Percentiles rank a stretch among this genome's conserved stretches.
These are phyloP conservation scores for Arctocebus calabarensis DNA, from an alignment of 2,797 vertebrate species.

Conservation along the genomic window DNA sequence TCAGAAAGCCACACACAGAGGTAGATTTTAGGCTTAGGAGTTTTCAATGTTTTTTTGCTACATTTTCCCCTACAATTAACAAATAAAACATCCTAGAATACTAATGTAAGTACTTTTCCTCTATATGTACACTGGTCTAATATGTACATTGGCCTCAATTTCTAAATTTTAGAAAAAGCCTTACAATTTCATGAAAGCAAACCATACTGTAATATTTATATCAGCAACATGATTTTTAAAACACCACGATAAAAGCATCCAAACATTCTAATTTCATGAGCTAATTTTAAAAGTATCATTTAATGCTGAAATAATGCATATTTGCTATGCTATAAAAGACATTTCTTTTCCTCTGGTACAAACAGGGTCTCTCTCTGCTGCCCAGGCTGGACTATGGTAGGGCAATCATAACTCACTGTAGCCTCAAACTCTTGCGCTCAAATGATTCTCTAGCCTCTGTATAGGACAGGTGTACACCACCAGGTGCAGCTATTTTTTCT, in stretches of 20 bases:
- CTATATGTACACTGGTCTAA: neutral
- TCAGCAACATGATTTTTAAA: conserved; percentile 20
- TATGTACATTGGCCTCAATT: neutral
- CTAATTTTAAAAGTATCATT: conserved; percentile 16
- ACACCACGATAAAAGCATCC: conserved; percentile 1
- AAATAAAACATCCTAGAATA: conserved; percentile 6
- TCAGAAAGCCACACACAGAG: neutral
- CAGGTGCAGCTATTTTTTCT: neutral
- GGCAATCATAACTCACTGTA: neutral
- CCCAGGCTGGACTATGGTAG: too few relatives aligned
- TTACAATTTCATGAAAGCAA: conserved; percentile 31
- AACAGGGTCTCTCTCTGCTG: neutral
- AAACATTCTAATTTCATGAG: neutral
- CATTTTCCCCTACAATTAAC: neutral
- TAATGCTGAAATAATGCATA: conserved; percentile 45
- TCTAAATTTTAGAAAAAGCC: conserved; percentile 41
- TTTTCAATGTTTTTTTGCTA: neutral
- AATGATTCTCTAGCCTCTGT: too few relatives aligned
- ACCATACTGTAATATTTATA: conserved; percentile 12
- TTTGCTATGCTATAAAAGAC: conserved; percentile 16
- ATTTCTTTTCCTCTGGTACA: neutral
- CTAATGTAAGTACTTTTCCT: neutral
- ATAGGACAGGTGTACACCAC: neutral
- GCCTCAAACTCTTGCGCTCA: too few relatives aligned
- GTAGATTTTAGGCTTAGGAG: neutral